phyloP scores from a whole-genome alignment of 92 coral and sea anemone genomes.

The Parazoanthus swiftii region DNA sequence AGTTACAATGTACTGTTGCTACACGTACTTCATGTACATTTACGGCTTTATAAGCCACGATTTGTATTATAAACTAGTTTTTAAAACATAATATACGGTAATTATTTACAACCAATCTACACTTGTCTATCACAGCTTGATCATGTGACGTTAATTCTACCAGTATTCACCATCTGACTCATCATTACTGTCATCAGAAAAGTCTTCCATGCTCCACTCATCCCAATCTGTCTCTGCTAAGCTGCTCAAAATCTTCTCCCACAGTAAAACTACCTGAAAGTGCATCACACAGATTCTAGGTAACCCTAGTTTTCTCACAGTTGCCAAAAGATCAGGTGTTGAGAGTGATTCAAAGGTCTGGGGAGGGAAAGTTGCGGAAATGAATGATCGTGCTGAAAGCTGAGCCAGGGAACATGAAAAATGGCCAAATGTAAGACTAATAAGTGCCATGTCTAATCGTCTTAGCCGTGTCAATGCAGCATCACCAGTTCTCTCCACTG shows the following conservation, averaged over 20 bases:
- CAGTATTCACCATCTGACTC: conserved; percentile 82
- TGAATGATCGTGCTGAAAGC: conserved; percentile 65
- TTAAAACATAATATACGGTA: too few relatives aligned
- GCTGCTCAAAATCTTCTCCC: conserved; percentile 64
- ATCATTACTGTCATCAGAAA: conserved; percentile 73
- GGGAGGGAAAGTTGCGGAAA: conserved; percentile 40
- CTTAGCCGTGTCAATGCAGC: conserved; percentile 51
- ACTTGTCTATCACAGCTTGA: not conserved
- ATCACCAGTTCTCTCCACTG: conserved; percentile 51
- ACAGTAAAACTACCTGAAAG: conserved; percentile 67
- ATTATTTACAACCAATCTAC: too few relatives aligned
- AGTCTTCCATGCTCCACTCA: conserved; percentile 72
- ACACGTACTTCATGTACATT: too few relatives aligned
- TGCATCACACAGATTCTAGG: conserved; percentile 67
- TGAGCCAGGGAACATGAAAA: conserved; percentile 61
- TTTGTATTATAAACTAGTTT: too few relatives aligned
- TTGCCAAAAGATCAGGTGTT: conserved; percentile 47
- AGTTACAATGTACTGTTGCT: too few relatives aligned
- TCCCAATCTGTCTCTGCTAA: conserved; percentile 79
- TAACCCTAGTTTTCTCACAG: conserved; percentile 55
- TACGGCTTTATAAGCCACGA: too few relatives aligned
- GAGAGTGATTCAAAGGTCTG: conserved; percentile 52
- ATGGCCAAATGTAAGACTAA: conserved; percentile 64
- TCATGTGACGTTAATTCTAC: conserved; percentile 34
- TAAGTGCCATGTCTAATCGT: conserved; percentile 49